Conservation (phyloP, 1,140 invertebrate species). For the Cotesia glomerata region DNA sequence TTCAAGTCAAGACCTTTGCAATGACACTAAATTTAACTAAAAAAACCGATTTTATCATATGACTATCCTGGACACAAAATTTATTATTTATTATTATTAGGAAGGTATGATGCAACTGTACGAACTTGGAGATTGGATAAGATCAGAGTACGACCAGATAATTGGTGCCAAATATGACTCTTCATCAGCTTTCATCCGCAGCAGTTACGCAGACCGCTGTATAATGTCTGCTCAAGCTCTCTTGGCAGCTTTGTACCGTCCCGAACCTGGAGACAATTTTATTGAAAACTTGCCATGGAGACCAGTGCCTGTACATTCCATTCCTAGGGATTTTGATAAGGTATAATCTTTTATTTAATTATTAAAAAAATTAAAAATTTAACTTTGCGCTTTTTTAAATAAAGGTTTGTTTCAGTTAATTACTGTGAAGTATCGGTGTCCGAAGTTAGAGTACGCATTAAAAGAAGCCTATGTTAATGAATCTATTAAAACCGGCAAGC, state of each 20-base stretch:
- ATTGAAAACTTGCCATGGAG: conserved; percentile 79
- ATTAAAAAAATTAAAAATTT: background rate
- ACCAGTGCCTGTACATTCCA: conserved; percentile 84
- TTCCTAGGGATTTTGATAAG: conserved; percentile 72
- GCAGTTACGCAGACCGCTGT: conserved; percentile 82
- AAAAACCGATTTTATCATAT: background rate
- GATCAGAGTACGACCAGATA: conserved; percentile 72
- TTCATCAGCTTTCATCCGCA: conserved; percentile 73
- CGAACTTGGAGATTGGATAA: conserved; percentile 76
- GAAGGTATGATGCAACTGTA: conserved; percentile 79
- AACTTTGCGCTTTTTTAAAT: background rate
- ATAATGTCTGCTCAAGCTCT: conserved; percentile 85
- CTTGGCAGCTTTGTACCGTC: conserved; percentile 83
- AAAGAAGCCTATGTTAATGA: conserved; percentile 62
- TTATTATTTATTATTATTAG: conserved; percentile 62
- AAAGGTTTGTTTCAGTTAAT: conserved; percentile 60
- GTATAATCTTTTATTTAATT: conserved; percentile 64
- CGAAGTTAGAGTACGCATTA: conserved; percentile 67
- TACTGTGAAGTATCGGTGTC: conserved; percentile 70
- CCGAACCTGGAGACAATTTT: conserved; percentile 73
- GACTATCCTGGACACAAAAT: conserved; percentile 16
- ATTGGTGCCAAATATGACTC: conserved; percentile 69
- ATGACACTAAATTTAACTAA: too few relatives aligned
- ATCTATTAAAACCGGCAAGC: conserved; percentile 25
- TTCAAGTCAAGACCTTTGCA: too few relatives aligned